Conservation (phyloP, 2,797 vertebrate species). For the Notamacropus eugenii region DNA sequence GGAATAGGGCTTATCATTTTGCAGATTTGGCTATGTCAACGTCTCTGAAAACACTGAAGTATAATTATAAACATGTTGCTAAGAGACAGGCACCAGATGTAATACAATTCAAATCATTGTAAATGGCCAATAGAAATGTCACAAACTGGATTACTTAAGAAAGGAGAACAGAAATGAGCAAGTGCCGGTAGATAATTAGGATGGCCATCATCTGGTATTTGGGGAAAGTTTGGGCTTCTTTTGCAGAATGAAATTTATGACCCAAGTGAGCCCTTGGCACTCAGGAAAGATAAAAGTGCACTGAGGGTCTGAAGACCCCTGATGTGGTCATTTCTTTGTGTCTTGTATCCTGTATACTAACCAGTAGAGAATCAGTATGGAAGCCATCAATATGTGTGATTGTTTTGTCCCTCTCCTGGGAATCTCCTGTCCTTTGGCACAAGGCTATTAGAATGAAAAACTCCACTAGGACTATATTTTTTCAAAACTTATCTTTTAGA, state of each 20-base stretch:
- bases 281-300: background rate
- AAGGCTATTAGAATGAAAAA: background rate
- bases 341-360: background rate
- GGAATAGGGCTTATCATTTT: background rate
- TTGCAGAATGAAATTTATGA: background rate
- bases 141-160: background rate
- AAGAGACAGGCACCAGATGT: background rate
- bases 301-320: background rate
- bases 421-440: background rate
- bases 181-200: background rate
- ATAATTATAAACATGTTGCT: background rate
- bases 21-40: background rate
- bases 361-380: background rate
- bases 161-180: background rate
- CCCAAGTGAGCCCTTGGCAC: background rate
- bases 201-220: background rate
- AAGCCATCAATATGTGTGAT: background rate
- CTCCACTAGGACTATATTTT: background rate
- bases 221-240: background rate
- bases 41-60: background rate
- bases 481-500: background rate
- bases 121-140: background rate
- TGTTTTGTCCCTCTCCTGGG: background rate
- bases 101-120: background rate
- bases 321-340: background rate